Evolutionary conservation across 2,888 invertebrate species (phyloP), one percentile per base, ranked within the genome.

Genomic region (Agrotis ipsilon): DNA sequence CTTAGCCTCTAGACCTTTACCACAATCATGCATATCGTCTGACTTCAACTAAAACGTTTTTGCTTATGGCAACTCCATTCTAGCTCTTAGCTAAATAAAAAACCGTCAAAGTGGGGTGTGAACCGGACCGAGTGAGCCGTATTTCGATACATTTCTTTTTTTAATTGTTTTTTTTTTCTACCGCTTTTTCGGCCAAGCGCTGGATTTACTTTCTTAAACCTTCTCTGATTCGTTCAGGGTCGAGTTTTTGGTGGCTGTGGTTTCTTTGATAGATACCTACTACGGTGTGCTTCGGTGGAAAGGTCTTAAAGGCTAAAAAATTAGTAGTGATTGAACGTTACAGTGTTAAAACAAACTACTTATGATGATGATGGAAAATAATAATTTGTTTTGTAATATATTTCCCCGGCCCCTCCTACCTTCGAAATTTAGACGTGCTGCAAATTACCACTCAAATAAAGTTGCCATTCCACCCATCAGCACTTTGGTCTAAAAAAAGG

Each of bases 81-180:
- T 43, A 52, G 51, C 64, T 69, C 54, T 81, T 54, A 76, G 58
- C 24, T 59, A 48, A 64, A 67, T 78, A 81, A 64, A 81, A 81
- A 77, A 64, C 54, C 51, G 51, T 66, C 82, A 70, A 81, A 75
- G 80, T 51, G 18, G 48, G 51, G 55, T 58, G 66, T 54, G 66
- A 60, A 67, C 27, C 19, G 59, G 52, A 32, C 63, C 19, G 66
- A 49, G 55, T 39, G 48, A 49, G 62, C 55, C 48, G 63, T 46
- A 49, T 70, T 54, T 48, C 59, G 32, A 55, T 59, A 52, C 58
- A 51, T 54, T 51, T 46, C 32, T 62, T 70, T 70, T 69, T 74
- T 19, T n/a, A 24, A 52, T 21, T n/a, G 18, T 43, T 52, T 77
- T 64, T 62, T 32, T 39, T 72, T 78, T 72, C 27, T 16, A 73